Base-by-base conservation (phyloP, 1,140 invertebrate genomes). In the Calliopsis andreniformis region DNA sequence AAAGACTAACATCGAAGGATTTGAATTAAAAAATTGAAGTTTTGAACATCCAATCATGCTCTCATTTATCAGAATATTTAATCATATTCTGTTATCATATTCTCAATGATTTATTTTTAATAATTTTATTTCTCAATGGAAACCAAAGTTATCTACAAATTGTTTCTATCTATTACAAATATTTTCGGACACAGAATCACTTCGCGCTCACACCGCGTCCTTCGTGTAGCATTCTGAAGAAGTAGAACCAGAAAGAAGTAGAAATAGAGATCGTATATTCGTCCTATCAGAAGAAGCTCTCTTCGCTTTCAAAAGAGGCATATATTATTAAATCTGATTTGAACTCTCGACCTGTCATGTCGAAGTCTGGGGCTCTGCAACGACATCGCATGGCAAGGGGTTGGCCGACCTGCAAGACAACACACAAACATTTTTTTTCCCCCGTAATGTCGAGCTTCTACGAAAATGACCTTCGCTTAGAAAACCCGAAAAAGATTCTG, bases 381-480 rank as follows among this genome's bases (percentile, higher is more conserved):
- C 90, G 91, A 91, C 91, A 92, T 92, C 90, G 90, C 90, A 92
- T 92, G 90, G 89, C 89, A 92, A 89, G 88, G 88, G 73, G 80
- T 84, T 89, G 90, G 87, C 87, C 87, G 86, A 92, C 88, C 91
- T 92, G 91, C 64, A 92, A 92, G 92, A 92, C 82, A 91, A 90
- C 70, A 91, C 78, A 90, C 69, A 82, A 76, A 79, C 80, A 79
- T 51, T 62, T 76, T 70, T 83, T 53, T 32, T 51, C 18, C 16
- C 20, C 4, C 28, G 35, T 49, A 20, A 25, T 30, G 30, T 62
- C 59, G 20, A 28, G 10, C 39, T 47, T n/a, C 25, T 18, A 43
- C 66, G 56, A 42, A 58, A 68, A 72, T n/a, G n/a, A n/a, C n/a
- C n/a, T n/a, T n/a, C n/a, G n/a, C n/a, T n/a, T n/a, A n/a, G n/a